A percentile compares a stretch with the other conserved stretches of the same genome.
Conservation (phyloP, 2,888 invertebrate species). For the Ornithoptera alexandrae region DNA sequence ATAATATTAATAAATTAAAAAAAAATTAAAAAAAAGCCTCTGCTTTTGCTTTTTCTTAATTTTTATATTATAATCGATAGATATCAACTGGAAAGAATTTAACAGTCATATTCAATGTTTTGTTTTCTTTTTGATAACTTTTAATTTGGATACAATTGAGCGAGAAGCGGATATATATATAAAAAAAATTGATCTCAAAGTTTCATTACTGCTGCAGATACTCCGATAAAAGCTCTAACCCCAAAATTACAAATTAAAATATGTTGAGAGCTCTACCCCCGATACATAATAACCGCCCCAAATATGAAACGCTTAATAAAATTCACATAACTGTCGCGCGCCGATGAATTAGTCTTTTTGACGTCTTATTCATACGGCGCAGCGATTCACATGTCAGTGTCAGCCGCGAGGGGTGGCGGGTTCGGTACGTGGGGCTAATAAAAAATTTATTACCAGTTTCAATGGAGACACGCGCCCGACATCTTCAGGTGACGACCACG, state of each 20-base stretch:
- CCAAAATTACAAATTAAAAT: slow-evolving; percentile 15
- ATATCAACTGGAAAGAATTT: too few species aligned
- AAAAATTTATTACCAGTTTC: slow-evolving; percentile 52
- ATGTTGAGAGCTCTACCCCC: slow-evolving; percentile 21
- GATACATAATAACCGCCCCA: slow-evolving; percentile 44
- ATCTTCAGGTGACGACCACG: slow-evolving; percentile 55
- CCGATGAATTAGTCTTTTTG: slow-evolving; percentile 75
- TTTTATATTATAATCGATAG: too few species aligned
- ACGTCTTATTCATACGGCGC: slow-evolving; percentile 65
- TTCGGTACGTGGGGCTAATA: slow-evolving; percentile 48
- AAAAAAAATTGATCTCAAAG: background rate
- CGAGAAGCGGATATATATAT: background rate
- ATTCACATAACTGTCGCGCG: slow-evolving; percentile 61
- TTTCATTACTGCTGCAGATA: background rate
- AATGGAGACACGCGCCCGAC: slow-evolving; percentile 55
- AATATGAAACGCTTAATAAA: slow-evolving; percentile 74
- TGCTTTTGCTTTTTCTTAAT: too few species aligned
- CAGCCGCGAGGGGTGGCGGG: slow-evolving; percentile 44
- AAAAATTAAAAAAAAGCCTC: too few species aligned
- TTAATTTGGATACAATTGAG: too few species aligned
- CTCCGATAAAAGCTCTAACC: slow-evolving; percentile 6
- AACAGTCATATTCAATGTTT: too few species aligned
- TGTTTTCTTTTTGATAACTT: too few species aligned
- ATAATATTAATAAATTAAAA: too few species aligned
- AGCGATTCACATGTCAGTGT: slow-evolving; percentile 60